A percentile compares a stretch with the other conserved stretches of the same genome.
Evolutionary conservation across 2,797 vertebrate species (phyloP).

Genomic region (Helostoma temminkii): DNA sequence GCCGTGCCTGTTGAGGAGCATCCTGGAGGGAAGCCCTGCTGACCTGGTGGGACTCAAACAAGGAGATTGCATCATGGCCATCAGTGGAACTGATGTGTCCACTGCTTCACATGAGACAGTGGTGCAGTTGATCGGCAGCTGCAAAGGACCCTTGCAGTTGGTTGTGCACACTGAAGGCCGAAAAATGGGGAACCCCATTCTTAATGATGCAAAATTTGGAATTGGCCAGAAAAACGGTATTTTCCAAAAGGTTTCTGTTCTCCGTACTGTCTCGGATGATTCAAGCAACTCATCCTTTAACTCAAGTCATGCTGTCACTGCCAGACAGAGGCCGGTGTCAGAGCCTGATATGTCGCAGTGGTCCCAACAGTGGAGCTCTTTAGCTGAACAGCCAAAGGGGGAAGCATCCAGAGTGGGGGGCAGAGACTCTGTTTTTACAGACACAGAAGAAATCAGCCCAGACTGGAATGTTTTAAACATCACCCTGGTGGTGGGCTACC

Average conservation of each 20-base stretch:
- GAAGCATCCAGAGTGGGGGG: conserved; percentile 71
- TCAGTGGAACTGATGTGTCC: conserved; percentile 91
- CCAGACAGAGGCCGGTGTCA: conserved; percentile 88
- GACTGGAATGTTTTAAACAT: conserved; percentile 91
- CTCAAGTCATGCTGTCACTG: conserved; percentile 33
- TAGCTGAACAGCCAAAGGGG: conserved; percentile 70
- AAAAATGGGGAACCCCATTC: conserved; percentile 83
- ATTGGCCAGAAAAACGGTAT: conserved; percentile 80
- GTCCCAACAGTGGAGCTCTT: conserved; percentile 75
- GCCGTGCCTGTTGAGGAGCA: conserved; percentile 91
- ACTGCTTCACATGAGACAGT: conserved; percentile 91
- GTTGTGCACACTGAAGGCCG: conserved; percentile 82
- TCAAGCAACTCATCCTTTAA: conserved; percentile 77
- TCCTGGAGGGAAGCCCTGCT: conserved; percentile 93
- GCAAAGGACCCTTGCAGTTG: conserved; percentile 89
- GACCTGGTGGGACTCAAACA: conserved; percentile 91
- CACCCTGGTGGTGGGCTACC: conserved; percentile 94
- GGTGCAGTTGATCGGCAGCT: conserved; percentile 93
- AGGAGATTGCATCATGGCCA: conserved; percentile 90
- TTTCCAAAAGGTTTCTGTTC: conserved; percentile 89
- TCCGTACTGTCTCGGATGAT: conserved; percentile 90
- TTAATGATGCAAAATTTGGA: conserved; percentile 88
- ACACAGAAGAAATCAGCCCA: conserved; percentile 81
- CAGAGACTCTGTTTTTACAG: conserved; percentile 84
- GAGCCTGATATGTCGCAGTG: conserved; percentile 88